These are phyloP conservation scores for Colostygia pectinataria DNA, from an alignment of 2,888 invertebrate genomes.

Conservation along the genomic window DNA sequence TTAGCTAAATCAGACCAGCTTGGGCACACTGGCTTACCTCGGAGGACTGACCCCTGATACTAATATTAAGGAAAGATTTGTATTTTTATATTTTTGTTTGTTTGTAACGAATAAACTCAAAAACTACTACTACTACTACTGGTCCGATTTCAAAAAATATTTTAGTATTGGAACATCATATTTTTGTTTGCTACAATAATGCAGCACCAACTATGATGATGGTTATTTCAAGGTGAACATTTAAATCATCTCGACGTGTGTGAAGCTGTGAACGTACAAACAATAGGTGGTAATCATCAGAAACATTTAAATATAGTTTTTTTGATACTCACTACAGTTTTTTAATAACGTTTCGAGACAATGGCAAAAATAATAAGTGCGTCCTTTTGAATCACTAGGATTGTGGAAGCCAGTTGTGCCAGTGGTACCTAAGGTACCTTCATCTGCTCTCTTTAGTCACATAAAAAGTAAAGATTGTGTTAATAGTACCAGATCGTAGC, in stretches of 20 bases:
- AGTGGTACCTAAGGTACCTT: too few relatives aligned
- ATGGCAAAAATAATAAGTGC: neutral
- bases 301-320: constrained; percentile 19
- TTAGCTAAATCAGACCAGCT: too few relatives aligned
- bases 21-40: too few relatives aligned
- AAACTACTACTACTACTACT: too few relatives aligned
- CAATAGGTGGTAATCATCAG: constrained; percentile 32
- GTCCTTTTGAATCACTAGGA: neutral
- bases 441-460: neutral
- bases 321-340: constrained; percentile 17
- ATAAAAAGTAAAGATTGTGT: neutral
- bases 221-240: constrained; percentile 34
- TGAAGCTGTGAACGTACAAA: constrained; percentile 23
- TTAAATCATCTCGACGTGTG: constrained; percentile 34
- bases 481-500: too few relatives aligned
- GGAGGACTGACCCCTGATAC: constrained; percentile 5
- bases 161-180: too few relatives aligned
- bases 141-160: too few relatives aligned
- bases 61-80: too few relatives aligned
- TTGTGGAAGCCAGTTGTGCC: neutral
- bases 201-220: constrained; percentile 24
- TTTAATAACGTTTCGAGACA: neutral
- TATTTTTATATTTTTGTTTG: too few relatives aligned
- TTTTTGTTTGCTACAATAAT: too few relatives aligned
- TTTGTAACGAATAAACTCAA: too few relatives aligned